Base-by-base conservation (phyloP, 2,797 vertebrate genomes). In the Phyllotis vaccarum region DNA sequence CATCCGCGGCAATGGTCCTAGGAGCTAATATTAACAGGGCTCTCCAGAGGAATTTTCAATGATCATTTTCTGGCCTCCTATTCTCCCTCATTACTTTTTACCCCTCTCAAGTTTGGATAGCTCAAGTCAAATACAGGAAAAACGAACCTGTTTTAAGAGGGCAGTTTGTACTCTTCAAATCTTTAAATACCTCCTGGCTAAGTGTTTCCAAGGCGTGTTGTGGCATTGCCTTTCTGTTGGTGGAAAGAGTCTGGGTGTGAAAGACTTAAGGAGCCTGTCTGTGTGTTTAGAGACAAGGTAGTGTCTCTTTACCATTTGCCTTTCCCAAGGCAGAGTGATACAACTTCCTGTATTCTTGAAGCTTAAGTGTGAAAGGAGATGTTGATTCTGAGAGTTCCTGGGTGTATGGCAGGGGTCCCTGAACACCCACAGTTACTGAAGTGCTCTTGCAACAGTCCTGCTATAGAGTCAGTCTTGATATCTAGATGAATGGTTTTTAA, bases 121-220 rank as follows among this genome's bases (percentile, higher is more conserved):
- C 94, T 83, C 86, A 92, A 92, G 88, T 93, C 90, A 96, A 96
- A 90, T 85, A 93, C 62, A 83, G 94, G 64, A 90, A 95, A 98
- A 94, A 40, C 34, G 97, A 90, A 90, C 70, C 40, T 34, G 27
- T 91, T 78, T 56, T 91, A 54, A 52, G 94, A 97, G 49, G 85
- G 87, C 37, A 86, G 88, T 91, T 86, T 7, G 27, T 46, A 72
- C 82, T 34, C 90, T 58, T 89, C 74, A 89, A 49, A 95, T 76
- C 24, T 95, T 74, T 56, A 89, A 93, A 88, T 93, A 86, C 70
- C 21, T 91, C 75, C 16, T 68, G 60, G 91, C 54, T 1, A 8
- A 60, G 52, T 27, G 19, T n/a, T 68, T 95, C 0, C 7, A 79
- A n/a, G 37, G 89, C 34, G 74, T 6, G 24, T 5, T 80, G 62